Percentiles rank a stretch among this genome's conserved stretches.
These are phyloP conservation scores for Zaprionus lachaisei DNA, from an alignment of 1,140 invertebrate genomes.

Conservation along the genomic window DNA sequence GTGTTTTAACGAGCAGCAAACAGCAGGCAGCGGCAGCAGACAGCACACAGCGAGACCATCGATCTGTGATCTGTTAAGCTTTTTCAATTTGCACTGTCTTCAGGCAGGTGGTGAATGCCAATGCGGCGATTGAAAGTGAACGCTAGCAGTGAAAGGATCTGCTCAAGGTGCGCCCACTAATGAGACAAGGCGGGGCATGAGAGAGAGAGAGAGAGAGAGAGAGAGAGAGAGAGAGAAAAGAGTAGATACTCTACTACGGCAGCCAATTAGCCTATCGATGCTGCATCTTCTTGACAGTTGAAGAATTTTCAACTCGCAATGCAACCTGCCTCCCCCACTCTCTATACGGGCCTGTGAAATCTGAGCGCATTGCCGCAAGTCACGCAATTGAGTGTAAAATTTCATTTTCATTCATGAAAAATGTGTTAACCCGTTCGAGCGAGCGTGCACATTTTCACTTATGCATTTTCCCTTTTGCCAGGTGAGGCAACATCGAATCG, in stretches of 20 bases:
- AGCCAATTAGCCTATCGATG: not conserved
- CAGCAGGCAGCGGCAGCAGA: slow-evolving; percentile 28
- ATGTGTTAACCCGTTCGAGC: slow-evolving; percentile 37
- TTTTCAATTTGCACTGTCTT: slow-evolving; percentile 20
- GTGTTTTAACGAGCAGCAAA: slow-evolving; percentile 57
- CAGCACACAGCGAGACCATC: slow-evolving; percentile 13
- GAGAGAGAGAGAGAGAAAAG: not conserved
- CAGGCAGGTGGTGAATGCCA: slow-evolving; percentile 41
- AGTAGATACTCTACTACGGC: not conserved
- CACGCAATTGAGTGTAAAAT: slow-evolving; percentile 80
- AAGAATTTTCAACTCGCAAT: not conserved
- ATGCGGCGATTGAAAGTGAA: slow-evolving; percentile 25
- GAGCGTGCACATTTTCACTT: slow-evolving; percentile 73
- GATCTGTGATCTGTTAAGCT: slow-evolving; percentile 38
- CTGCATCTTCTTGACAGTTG: not conserved
- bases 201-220: not conserved
- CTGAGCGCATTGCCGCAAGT: slow-evolving; percentile 60
- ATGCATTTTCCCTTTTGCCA: slow-evolving; percentile 55
- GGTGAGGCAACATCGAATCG: slow-evolving; percentile 56
- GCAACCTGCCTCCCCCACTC: not conserved
- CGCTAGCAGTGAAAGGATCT: slow-evolving; percentile 37
- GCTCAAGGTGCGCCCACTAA: slow-evolving; percentile 41
- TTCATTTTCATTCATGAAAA: slow-evolving; percentile 72
- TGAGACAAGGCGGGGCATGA: not conserved
- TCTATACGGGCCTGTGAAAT: slow-evolving; percentile 44